These are phyloP conservation scores for Pocota personata DNA, from an alignment of 2,888 invertebrate genomes.

Conservation along the genomic window DNA sequence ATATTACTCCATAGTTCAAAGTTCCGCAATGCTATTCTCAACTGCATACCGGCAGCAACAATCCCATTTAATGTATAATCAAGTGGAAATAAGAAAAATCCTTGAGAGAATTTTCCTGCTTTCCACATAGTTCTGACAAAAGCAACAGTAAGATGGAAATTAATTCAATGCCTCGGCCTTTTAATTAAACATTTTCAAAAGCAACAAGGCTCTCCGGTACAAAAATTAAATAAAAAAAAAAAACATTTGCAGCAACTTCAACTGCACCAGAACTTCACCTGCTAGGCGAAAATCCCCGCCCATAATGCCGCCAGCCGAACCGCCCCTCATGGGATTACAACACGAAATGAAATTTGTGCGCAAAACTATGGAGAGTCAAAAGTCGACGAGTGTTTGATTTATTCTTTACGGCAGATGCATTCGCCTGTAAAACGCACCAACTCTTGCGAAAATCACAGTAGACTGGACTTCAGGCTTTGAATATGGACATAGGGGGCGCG, in stretches of 20 bases:
- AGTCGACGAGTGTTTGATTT: slow-evolving; percentile 73
- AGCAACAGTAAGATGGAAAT: slow-evolving; percentile 37
- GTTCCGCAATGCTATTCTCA: too few species aligned
- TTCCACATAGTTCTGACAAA: neutral
- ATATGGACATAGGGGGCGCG: slow-evolving; percentile 9
- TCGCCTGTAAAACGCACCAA: slow-evolving; percentile 69
- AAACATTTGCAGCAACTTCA: neutral
- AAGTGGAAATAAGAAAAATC: neutral
- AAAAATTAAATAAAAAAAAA: slow-evolving; percentile 21
- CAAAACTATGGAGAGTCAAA: slow-evolving; percentile 67
- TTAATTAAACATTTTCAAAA: slow-evolving; percentile 39
- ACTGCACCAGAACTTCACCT: slow-evolving; percentile 20
- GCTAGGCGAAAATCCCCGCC: slow-evolving; percentile 5
- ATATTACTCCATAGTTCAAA: too few species aligned
- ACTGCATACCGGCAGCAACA: neutral
- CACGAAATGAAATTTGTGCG: slow-evolving; percentile 59
- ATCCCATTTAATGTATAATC: neutral
- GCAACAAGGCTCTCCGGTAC: neutral
- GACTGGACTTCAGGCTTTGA: slow-evolving; percentile 63
- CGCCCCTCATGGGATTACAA: slow-evolving; percentile 41
- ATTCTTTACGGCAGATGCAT: slow-evolving; percentile 66
- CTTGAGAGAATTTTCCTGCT: neutral
- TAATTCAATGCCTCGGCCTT: slow-evolving; percentile 30
- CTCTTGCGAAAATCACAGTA: slow-evolving; percentile 72
- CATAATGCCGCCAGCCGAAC: too few species aligned